Conservation (phyloP, 2,113 vertebrate species). For the Lycaon pictus region DNA sequence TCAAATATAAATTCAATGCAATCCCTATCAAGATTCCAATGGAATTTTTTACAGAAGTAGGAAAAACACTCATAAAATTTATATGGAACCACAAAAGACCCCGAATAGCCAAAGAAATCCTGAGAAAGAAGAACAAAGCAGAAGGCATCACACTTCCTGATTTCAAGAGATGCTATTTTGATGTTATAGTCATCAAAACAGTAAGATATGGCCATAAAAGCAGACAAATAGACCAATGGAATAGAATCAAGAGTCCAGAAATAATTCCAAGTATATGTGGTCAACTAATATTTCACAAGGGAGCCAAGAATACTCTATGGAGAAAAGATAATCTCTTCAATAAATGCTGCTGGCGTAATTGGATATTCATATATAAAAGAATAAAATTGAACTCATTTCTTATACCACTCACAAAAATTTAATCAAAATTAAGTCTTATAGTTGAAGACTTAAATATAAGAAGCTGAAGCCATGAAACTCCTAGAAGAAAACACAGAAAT, state of each 20-base stretch:
- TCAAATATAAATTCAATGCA: background rate
- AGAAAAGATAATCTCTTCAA: background rate
- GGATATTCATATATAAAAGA: background rate
- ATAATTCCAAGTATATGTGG: background rate
- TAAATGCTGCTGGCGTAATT: background rate
- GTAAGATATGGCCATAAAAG: background rate
- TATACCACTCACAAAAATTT: background rate
- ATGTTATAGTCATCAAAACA: background rate
- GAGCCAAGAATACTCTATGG: background rate
- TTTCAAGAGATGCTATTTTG: background rate
- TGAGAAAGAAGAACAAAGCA: background rate
- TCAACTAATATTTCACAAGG: background rate
- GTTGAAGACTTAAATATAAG: background rate
- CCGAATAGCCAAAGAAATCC: background rate
- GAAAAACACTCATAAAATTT: background rate
- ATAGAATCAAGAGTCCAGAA: background rate
- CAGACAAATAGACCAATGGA: background rate
- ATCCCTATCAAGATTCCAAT: background rate
- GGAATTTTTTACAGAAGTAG: background rate
- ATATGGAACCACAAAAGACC: background rate
- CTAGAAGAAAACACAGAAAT: background rate
- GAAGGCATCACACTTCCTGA: background rate
- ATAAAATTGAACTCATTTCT: background rate
- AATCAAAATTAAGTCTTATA: background rate
- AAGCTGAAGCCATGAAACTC: background rate